Evolutionary conservation across 2,888 invertebrate species (phyloP), one percentile per base, ranked within the genome.

Genomic region (Volucella bombylans): DNA sequence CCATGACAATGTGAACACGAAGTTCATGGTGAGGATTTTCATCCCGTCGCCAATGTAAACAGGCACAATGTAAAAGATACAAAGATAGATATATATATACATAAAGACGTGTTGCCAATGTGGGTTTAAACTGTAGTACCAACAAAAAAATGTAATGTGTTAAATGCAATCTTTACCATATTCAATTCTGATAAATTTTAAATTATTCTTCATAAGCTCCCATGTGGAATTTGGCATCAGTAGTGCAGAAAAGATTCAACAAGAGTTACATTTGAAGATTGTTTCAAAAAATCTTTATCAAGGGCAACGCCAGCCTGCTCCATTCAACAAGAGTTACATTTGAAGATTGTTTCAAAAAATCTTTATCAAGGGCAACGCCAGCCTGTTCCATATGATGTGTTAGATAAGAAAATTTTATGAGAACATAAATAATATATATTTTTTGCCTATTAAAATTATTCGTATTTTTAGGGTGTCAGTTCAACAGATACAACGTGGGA

Each of bases 151-250:
- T 99, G 98, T 98, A 94, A 94, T 94, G 2, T 8, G 2, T 6
- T 9, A 8, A 23, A 12, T 52, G 57, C 0, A 39, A 15, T 41
- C 15, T 23, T 38, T 12, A 82, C n/a, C 11, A 31, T 6, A 18
- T 61, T 1, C 2, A 39, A 15, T 4, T 11, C 1, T 14, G 15
- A 62, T 39, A 50, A 41, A 64, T 55, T 55, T n/a, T 4, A 41
- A 55, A 38, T 18, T 71, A 39, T 61, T 86, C 88, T 87, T 81
- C 92, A 93, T 57, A 91, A 98, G 98, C 89, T 97, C 97, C 74
- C 96, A 97, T 92, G 96, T 99, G 55, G 96, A 96, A 55, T 99
- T 99, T 91, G 96, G 97, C 71, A 95, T 98, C 80, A 96, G 97
- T 90, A 97, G 96, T 89, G 94, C 97, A 0, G 95, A 97, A 88